A percentile compares a stretch with the other conserved stretches of the same genome.
phyloP scores from a whole-genome alignment of 2,113 vertebrate genomes.

The Lethenteron reissneri region DNA sequence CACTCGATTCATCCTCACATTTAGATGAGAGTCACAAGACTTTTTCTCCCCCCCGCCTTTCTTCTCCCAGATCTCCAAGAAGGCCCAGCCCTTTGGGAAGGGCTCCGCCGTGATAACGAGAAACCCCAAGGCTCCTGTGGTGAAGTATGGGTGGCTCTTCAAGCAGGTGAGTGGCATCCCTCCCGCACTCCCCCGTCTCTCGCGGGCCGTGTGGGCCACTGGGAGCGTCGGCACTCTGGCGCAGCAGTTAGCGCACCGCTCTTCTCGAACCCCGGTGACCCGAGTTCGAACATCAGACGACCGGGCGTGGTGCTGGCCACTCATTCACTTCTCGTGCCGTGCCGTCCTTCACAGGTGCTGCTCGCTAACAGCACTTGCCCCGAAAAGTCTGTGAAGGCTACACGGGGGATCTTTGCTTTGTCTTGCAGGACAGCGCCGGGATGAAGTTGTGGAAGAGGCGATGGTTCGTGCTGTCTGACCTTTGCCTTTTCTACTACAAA shows the following conservation, averaged over 20 bases:
- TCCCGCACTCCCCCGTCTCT: not conserved
- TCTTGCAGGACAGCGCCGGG: constrained; percentile 45
- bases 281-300: not conserved
- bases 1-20: not conserved
- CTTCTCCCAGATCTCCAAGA: not conserved
- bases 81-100: not conserved
- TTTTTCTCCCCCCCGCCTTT: not conserved
- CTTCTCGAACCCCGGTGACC: not conserved
- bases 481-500: constrained; percentile 54
- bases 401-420: not conserved
- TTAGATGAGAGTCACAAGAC: not conserved
- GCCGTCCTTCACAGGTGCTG: not conserved
- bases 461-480: constrained; percentile 69
- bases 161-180: not conserved
- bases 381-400: not conserved
- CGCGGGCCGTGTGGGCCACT: not conserved
- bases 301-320: not conserved
- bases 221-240: not conserved
- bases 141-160: constrained; percentile 3
- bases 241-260: not conserved
- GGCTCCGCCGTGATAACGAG: not conserved
- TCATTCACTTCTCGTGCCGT: not conserved
- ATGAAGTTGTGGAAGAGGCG: constrained; percentile 62
- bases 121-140: not conserved
- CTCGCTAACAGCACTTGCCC: not conserved